Percentiles rank a stretch among this genome's conserved stretches.
Conservation (phyloP, 2,888 invertebrate species). For the Leucoptera coffeella region DNA sequence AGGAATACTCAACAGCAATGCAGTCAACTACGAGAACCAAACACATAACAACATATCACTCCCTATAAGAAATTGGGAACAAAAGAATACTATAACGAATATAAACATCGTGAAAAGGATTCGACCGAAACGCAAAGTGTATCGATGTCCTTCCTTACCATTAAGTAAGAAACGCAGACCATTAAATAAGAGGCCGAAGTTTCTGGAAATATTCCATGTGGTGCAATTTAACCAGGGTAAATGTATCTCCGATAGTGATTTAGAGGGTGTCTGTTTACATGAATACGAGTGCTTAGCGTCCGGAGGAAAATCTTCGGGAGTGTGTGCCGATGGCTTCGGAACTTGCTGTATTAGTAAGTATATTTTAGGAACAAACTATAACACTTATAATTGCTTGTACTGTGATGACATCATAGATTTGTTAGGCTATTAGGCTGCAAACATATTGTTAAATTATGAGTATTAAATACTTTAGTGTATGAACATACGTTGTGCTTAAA, state of each 20-base stretch:
- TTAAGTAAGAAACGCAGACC: slow-evolving; percentile 9
- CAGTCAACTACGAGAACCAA: too few relatives aligned
- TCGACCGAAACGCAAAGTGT: slow-evolving; percentile 12
- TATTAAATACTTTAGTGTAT: too few relatives aligned
- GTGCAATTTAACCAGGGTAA: slow-evolving; percentile 62
- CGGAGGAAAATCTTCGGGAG: slow-evolving; percentile 59
- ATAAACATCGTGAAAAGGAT: slow-evolving; percentile 7
- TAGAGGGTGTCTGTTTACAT: slow-evolving; percentile 67
- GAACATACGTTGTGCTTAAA: too few relatives aligned
- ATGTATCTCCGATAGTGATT: slow-evolving; percentile 49
- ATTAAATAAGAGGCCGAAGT: slow-evolving; percentile 16
- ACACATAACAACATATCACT: too few relatives aligned
- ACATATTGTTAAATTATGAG: too few relatives aligned
- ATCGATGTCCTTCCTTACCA: slow-evolving; percentile 12
- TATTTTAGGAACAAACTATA: slow-evolving; percentile 1
- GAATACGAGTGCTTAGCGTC: slow-evolving; percentile 57
- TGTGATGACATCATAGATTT: not conserved
- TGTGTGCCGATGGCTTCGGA: slow-evolving; percentile 67
- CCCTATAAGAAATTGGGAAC: too few relatives aligned
- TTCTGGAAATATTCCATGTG: slow-evolving; percentile 65
- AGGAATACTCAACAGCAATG: too few relatives aligned
- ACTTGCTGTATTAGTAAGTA: slow-evolving; percentile 72
- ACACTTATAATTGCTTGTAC: slow-evolving; percentile 1
- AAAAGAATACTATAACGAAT: slow-evolving; percentile 13
- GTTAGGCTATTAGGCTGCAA: too few relatives aligned